phyloP scores from a whole-genome alignment of 2,113 vertebrate genomes.

The Isurus oxyrinchus region DNA sequence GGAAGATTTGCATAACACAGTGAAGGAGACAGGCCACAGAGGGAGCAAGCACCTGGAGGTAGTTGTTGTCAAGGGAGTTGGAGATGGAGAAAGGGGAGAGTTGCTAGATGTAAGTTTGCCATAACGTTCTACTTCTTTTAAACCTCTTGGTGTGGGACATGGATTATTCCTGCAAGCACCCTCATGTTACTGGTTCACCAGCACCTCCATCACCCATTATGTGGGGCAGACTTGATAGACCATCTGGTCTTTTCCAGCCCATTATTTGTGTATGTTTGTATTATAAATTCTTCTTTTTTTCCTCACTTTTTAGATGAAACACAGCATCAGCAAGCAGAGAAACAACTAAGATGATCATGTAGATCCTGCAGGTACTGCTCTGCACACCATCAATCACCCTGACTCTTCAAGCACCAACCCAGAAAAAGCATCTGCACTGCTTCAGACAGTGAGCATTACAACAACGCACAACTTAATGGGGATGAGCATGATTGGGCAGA shows the following conservation, averaged over 20 bases:
- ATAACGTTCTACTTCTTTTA: neutral
- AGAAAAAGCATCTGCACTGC: neutral
- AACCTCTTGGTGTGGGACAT: neutral
- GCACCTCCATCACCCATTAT: neutral
- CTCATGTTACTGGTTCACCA: neutral
- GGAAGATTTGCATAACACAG: neutral
- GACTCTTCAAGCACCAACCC: too few relatives aligned
- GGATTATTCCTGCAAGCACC: neutral
- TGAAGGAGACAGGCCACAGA: neutral
- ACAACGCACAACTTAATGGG: neutral
- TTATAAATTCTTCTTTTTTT: too few relatives aligned
- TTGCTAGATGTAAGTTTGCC: neutral
- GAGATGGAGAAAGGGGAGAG: too few relatives aligned
- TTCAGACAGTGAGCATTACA: neutral
- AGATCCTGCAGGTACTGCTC: neutral
- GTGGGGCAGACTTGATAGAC: neutral
- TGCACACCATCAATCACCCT: neutral
- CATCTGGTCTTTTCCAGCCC: neutral
- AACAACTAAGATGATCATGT: neutral
- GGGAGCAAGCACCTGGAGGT: neutral
- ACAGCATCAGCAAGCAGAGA: neutral
- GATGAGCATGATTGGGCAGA: neutral
- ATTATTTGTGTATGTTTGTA: too few relatives aligned
- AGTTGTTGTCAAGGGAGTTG: neutral
- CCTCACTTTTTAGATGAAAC: too few relatives aligned